Percentiles rank a stretch among this genome's conserved stretches.
phyloP scores from a whole-genome alignment of 2,113 vertebrate genomes.

The Odontophorus gujanensis region DNA sequence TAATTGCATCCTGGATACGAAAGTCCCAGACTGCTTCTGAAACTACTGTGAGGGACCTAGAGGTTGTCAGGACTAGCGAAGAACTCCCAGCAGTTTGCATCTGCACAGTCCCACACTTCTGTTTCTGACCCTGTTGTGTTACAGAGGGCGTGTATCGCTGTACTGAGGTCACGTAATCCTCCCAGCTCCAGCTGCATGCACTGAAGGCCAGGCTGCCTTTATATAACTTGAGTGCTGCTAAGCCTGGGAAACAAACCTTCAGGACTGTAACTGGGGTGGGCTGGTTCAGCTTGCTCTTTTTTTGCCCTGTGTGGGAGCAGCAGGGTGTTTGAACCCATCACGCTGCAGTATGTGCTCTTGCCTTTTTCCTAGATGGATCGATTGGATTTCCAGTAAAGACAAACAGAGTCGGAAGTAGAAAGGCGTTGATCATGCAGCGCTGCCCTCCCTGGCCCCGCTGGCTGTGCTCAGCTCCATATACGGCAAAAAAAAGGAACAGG shows the following conservation, averaged over 20 bases:
- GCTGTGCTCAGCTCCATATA: slow-evolving; percentile 74
- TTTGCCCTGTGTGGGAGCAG: not conserved
- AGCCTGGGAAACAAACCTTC: not conserved
- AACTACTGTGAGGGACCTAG: not conserved
- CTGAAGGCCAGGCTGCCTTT: not conserved
- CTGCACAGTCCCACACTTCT: not conserved
- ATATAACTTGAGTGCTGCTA: not conserved
- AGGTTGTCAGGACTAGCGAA: not conserved
- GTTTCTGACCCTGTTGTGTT: not conserved
- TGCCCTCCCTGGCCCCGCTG: slow-evolving; percentile 45
- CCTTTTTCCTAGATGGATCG: slow-evolving; percentile 76
- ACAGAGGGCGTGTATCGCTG: not conserved
- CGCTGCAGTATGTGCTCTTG: not conserved
- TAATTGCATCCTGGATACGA: not conserved
- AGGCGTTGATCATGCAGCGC: slow-evolving; percentile 2
- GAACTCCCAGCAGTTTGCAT: not conserved
- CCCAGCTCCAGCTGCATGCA: fast-evolving
- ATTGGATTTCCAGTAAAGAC: slow-evolving; percentile 79
- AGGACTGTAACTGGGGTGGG: not conserved
- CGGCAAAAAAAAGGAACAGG: slow-evolving; percentile 66
- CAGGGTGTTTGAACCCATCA: not conserved
- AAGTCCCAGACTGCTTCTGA: not conserved
- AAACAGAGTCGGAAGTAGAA: slow-evolving; percentile 60
- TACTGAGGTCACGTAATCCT: fast-evolving
- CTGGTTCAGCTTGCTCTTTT: slow-evolving; percentile 17